Base-by-base conservation (phyloP, 1,140 invertebrate genomes). In the Drosophila athabasca region DNA sequence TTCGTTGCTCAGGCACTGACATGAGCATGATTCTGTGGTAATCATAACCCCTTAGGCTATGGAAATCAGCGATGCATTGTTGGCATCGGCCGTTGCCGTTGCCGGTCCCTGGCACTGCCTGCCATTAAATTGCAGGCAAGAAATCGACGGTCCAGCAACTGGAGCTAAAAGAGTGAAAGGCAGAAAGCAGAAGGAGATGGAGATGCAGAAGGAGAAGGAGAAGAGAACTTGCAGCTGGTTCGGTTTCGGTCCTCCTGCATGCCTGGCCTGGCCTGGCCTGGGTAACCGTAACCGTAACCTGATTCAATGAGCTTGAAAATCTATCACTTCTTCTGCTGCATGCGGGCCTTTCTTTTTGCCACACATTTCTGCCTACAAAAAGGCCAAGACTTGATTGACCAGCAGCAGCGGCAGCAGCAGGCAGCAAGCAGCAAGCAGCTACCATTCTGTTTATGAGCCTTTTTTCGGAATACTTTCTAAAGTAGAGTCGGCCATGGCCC, bases 401-500 rank as follows among this genome's bases (percentile, higher is more conserved):
- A 74, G 73, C 54, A 44, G 45, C 60, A 35, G 8, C 29, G 7
- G n/a, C n/a, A 6, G 26, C 79, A 82, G 62, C 64, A 58, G 2
- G 57, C 60, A 11, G 35, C 35, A 11, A 4, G 35, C 79, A 79
- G 64, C 65, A 59, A 59, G 58, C 51, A 53, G 46, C 62, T 65
- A 55, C 64, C 49, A 49, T 46, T 62, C 53, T 24, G 11, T 49
- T 52, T 59, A 53, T 59, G 46, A 59, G 17, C 22, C 9, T 35
- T 41, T 72, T 48, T 54, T 50, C 31, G 43, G 41, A 46, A 54
- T 79, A 84, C 80, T 84, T 84, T 84, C 80, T 84, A 84, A 84
- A 79, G 62, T 54, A 44, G 45, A 51, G 69, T 17, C 19, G 19
- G 39, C 26, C 80, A 49, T 66, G 35, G 53, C 54, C 74, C 54